Base-by-base conservation (phyloP, 2,113 vertebrate genomes). In the Actinemys pallida region DNA sequence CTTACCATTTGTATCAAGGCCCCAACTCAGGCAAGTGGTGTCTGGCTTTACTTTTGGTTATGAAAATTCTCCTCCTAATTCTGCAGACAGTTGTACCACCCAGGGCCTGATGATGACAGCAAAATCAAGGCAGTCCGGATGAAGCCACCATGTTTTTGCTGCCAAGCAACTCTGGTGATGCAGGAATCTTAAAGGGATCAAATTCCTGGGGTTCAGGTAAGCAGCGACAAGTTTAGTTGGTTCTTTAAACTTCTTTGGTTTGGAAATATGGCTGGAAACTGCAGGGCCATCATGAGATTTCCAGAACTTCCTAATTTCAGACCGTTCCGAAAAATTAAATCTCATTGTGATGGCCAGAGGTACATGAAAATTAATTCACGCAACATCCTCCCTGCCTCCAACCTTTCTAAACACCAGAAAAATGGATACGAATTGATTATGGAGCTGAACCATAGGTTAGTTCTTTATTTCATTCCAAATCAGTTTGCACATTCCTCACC, bases 321-420 rank as follows among this genome's bases (percentile, higher is more conserved):
- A 42, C 84, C 87, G 2, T 39, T 90, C 50, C 72, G 39, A 3
- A 1, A 17, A 79, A 83, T 53, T 78, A 59, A 57, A 8, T 9
- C 3, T 35, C 86, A 31, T 12, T 78, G 5, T 72, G 53, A 87
- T 78, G 53, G 35, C 57, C 72, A 22, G 3, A 56, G 35, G 83
- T 35, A 87, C 25, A 45, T 17, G 81, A 89, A 96, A 91, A 89
- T 29, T 27, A 83, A 59, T 69, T 69, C 75, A 65, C 81, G 78
- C 17, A 12, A 50, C 14, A 27, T 25, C 39, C 24, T 78, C 11
- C n/a, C n/a, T 56, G 62, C 20, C 79, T 4, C 5, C 20, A 4
- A 16, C 50, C 42, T n/a, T 31, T 94, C 81, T 39, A 83, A 78
- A 22, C 45, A 81, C 59, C 4, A 49, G 24, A 56, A 20, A 93